phyloP scores from a whole-genome alignment of 2,113 vertebrate genomes.

The Anser cygnoides region DNA sequence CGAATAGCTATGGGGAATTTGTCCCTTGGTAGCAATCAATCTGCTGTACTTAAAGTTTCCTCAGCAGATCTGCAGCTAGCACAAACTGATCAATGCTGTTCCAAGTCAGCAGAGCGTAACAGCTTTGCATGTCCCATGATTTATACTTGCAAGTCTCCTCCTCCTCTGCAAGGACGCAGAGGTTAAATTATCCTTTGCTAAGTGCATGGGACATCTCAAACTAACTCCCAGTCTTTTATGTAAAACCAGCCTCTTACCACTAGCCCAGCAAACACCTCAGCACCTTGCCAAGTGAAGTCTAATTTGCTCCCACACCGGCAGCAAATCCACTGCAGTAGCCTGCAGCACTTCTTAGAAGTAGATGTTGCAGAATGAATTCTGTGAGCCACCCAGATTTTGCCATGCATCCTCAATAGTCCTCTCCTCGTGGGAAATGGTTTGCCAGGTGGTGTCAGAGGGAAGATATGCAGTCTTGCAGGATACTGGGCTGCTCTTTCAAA shows the following conservation, averaged over 20 bases:
- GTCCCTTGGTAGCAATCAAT: conserved; percentile 55
- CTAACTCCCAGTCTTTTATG: not conserved
- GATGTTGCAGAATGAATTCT: not conserved
- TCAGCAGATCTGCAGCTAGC: conserved; percentile 18
- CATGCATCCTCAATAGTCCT: not conserved
- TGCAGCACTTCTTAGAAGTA: not conserved
- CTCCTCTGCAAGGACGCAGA: not conserved
- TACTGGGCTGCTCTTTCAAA: not conserved
- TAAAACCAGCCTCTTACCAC: not conserved
- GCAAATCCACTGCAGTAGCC: not conserved
- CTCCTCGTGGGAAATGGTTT: not conserved
- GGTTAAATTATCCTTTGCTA: not conserved
- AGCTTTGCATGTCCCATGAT: not conserved
- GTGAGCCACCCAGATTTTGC: not conserved
- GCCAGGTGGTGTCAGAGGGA: rapidly evolving
- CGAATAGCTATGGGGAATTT: conserved; percentile 38
- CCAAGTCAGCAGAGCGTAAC: not conserved
- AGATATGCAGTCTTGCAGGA: not conserved
- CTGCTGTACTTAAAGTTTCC: conserved; percentile 53
- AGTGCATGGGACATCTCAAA: not conserved
- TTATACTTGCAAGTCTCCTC: not conserved
- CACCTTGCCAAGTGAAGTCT: not conserved
- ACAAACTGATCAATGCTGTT: conserved; percentile 59
- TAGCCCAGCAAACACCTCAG: not conserved
- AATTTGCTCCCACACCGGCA: not conserved